Evolutionary conservation across 1,140 invertebrate species (phyloP), one percentile per base, ranked within the genome.

Genomic region (Popillia japonica): DNA sequence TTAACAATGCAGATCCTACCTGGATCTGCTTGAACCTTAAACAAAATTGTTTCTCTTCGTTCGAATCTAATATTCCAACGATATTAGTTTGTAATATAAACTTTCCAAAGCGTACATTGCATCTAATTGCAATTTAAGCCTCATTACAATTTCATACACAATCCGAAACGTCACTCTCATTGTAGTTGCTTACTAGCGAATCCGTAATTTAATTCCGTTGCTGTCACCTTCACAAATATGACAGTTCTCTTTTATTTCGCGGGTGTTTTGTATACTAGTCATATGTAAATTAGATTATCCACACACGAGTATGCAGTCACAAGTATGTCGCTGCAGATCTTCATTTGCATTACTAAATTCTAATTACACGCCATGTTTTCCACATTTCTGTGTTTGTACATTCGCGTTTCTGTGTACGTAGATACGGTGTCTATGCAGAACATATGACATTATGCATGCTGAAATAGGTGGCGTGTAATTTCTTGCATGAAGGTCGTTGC

Each of bases 211-310:
- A 34, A 34, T 34, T 34, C 27, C 27, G 27, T 34, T 34, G 27
- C 27, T 34, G 27, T 34, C 27, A 34, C 27, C 27, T 34, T 34
- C 27, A 4, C 27, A 2, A 34, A 34, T 34, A 34, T 48, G 2
- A 48, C 44, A 48, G 7, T 48, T 48, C 44, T 48, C 44, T 48
- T 48, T 48, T n/a, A 48, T 48, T 48, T 48, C 10, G n/a, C 44
- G 44, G 9, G 44, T 48, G 44, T n/a, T 48, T 48, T n/a, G 10
- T 48, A 48, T 10, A 48, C 44, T 10, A 48, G 10, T 48, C 44
- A 48, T 48, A n/a, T n/a, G n/a, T 48, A 48, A 48, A 48, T 48
- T 48, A n/a, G 7, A n/a, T 44, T 75, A 75, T 44, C 64, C 22
- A 27, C 64, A 23, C 11, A 11, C 11, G 64, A 20, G 9, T 27